Percentiles rank a stretch among this genome's conserved stretches.
These are phyloP conservation scores for Phoenicopterus ruber DNA, from an alignment of 2,113 vertebrate species.

Conservation along the genomic window DNA sequence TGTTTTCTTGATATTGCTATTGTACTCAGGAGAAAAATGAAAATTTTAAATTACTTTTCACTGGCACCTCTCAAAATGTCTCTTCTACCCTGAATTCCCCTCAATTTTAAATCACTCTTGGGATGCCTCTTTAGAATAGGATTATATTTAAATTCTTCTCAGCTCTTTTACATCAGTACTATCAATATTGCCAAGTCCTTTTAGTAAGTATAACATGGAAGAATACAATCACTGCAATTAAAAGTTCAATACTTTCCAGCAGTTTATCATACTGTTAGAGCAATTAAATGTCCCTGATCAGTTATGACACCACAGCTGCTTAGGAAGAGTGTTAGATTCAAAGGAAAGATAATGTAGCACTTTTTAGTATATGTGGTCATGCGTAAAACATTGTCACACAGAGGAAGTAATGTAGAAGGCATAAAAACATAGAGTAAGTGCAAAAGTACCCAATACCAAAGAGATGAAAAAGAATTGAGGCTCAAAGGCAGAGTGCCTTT, in stretches of 20 bases:
- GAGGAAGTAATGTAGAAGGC: not conserved
- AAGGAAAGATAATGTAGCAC: not conserved
- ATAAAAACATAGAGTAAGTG: not conserved
- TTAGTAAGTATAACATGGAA: not conserved
- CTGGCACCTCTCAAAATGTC: not conserved
- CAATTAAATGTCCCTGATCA: not conserved
- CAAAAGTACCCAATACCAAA: not conserved
- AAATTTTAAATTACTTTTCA: not conserved
- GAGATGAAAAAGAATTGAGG: not conserved
- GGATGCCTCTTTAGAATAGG: not conserved
- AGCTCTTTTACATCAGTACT: not conserved
- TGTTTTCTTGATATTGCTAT: not conserved
- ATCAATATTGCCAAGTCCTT: not conserved
- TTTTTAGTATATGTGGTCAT: not conserved
- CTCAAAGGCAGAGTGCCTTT: not conserved
- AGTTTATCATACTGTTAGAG: not conserved
- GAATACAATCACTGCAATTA: not conserved
- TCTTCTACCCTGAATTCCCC: not conserved
- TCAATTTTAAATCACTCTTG: not conserved
- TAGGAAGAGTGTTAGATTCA: not conserved
- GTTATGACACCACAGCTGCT: not conserved
- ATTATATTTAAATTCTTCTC: not conserved
- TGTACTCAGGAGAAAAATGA: not conserved
- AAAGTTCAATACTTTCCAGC: not conserved
- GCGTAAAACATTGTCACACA: not conserved